Evolutionary conservation across 2,888 invertebrate genomes (phyloP).

Genomic region (Amorpha juglandis): DNA sequence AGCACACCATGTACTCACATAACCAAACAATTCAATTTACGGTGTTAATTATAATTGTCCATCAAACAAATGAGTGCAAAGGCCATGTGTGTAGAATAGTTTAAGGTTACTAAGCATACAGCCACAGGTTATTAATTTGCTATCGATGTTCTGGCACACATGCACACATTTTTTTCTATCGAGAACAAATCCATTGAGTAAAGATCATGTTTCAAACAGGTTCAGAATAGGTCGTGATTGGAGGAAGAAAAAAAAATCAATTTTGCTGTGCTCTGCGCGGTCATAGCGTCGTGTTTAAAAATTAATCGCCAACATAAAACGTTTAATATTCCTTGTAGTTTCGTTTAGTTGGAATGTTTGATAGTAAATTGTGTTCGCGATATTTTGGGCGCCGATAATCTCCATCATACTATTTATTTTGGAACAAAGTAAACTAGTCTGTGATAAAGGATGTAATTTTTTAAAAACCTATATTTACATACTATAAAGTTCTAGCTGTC

Average conservation of each 20-base stretch:
- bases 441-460: neutral
- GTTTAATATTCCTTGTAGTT: slow-evolving; percentile 1
- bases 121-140: slow-evolving; percentile 1
- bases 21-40: neutral
- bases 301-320: slow-evolving; percentile 22
- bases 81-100: slow-evolving; percentile 15
- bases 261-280: slow-evolving; percentile 30
- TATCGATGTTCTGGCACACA: slow-evolving; percentile 18
- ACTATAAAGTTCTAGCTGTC: no score
- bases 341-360: slow-evolving; percentile 11
- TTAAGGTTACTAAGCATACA: slow-evolving; percentile 1
- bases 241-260: slow-evolving; percentile 6
- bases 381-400: neutral
- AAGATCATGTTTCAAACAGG: slow-evolving; percentile 40
- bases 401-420: neutral
- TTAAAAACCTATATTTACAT: no score
- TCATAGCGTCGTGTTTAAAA: slow-evolving; percentile 24
- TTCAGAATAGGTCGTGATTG: slow-evolving; percentile 52
- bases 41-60: neutral
- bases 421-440: neutral
- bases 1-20: no score
- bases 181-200: slow-evolving; percentile 25
- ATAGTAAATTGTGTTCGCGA: slow-evolving; percentile 1
- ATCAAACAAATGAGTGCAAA: neutral
- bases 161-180: slow-evolving; percentile 17